Percentiles rank a stretch among this genome's conserved stretches.
phyloP scores from a whole-genome alignment of 2,113 vertebrate genomes.

The Chrysemys picta region DNA sequence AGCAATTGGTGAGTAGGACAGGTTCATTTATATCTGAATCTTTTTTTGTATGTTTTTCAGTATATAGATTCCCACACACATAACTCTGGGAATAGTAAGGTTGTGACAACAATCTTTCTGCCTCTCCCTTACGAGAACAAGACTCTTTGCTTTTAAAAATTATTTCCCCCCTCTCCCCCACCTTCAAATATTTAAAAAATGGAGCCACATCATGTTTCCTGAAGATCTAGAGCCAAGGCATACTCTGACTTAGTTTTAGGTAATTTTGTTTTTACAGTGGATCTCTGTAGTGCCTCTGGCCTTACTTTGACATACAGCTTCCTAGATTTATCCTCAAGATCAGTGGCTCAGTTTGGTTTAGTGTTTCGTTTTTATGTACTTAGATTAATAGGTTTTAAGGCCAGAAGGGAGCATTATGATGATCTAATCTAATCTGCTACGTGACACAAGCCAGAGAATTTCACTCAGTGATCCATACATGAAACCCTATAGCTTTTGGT shows the following conservation, averaged over 20 bases:
- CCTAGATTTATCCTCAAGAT: not conserved
- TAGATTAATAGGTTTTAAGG: not conserved
- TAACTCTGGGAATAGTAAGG: not conserved
- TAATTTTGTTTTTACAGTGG: not conserved
- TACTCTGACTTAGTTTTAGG: not conserved
- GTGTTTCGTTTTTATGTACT: not conserved
- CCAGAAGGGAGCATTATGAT: not conserved
- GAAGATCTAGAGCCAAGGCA: not conserved
- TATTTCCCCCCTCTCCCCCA: no score
- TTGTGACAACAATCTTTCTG: not conserved
- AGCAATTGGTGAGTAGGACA: not conserved
- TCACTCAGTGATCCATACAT: no score
- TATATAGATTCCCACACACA: not conserved
- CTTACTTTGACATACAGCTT: not conserved
- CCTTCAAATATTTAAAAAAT: not conserved
- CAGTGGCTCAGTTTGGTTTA: not conserved
- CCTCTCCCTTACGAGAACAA: no score
- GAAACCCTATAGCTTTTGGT: no score
- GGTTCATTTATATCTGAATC: no score
- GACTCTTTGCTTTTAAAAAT: not conserved
- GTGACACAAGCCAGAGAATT: not conserved
- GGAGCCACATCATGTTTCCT: not conserved
- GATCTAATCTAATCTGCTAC: not conserved
- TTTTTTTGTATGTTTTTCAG: not conserved
- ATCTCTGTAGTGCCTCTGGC: not conserved